phyloP scores from a whole-genome alignment of 2,888 invertebrate species.

The Aphelenchoides bicaudatus region DNA sequence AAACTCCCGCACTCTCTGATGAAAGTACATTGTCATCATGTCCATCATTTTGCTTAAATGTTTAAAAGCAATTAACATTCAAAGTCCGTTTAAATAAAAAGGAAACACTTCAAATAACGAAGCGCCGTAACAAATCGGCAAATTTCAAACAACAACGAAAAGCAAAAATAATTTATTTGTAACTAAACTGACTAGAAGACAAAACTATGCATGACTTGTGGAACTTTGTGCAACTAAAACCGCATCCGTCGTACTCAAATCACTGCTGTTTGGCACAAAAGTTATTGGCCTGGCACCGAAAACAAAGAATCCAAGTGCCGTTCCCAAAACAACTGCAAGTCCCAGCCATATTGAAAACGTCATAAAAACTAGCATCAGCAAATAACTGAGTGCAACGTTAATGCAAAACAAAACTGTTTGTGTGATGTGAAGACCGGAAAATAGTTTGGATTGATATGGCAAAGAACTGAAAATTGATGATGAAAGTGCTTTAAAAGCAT shows the following conservation, averaged over 20 bases:
- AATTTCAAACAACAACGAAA: conserved; percentile 8
- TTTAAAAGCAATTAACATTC: background rate
- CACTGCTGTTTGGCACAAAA: too few species aligned
- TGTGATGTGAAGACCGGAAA: conserved; percentile 31
- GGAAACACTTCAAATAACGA: too few species aligned
- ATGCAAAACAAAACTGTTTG: conserved; percentile 49
- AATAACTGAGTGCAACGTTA: conserved; percentile 48
- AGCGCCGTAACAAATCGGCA: too few species aligned
- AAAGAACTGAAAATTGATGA: background rate
- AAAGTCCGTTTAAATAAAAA: too few species aligned
- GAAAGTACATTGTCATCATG: conserved; percentile 60
- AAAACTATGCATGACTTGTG: conserved; percentile 9
- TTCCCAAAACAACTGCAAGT: conserved; percentile 41
- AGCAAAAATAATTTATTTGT: conserved; percentile 4
- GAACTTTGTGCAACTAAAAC: background rate
- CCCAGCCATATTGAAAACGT: conserved; percentile 57
- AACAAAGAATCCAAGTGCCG: conserved; percentile 46
- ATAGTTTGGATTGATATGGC: background rate
- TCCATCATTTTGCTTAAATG: conserved; percentile 14
- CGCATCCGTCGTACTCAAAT: too few species aligned
- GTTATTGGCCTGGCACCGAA: conserved; percentile 40
- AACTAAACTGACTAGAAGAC: background rate
- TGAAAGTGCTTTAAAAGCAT: background rate
- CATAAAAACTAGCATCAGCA: conserved; percentile 58
- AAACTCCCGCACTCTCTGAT: conserved; percentile 31